These are phyloP conservation scores for Sesia bembeciformis DNA, from an alignment of 2,888 invertebrate species.

Conservation along the genomic window DNA sequence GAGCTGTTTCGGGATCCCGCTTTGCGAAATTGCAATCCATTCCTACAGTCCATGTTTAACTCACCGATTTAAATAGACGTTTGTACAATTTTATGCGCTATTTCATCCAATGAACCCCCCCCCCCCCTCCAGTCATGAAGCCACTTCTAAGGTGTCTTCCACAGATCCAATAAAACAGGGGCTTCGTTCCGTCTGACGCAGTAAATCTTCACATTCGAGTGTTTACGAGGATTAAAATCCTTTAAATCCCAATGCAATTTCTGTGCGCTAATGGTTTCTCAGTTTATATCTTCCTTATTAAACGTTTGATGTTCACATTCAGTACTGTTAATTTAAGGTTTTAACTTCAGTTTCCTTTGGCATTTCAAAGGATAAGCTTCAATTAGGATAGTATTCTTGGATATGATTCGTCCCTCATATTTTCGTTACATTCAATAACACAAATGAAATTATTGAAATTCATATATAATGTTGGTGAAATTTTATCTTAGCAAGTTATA, in stretches of 20 bases:
- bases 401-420: no score
- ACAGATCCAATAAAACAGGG: slow-evolving; percentile 41
- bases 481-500: no score
- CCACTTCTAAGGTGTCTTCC: slow-evolving; percentile 28
- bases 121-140: slow-evolving; percentile 5
- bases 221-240: background rate
- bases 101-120: background rate
- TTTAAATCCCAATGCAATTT: background rate
- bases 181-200: slow-evolving; percentile 30
- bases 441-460: no score
- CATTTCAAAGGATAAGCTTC: background rate
- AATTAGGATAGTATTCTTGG: no score
- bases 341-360: background rate
- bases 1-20: no score
- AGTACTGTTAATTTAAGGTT: background rate
- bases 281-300: background rate
- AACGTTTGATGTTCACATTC: background rate
- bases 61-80: no score
- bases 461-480: no score
- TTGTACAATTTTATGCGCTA: background rate
- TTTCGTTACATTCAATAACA: no score
- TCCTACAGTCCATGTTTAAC: no score
- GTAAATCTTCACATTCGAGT: background rate
- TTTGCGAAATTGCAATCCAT: no score
- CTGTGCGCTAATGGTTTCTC: background rate